phyloP scores from a whole-genome alignment of 1,140 invertebrate genomes.

The Gryllus bimaculatus region DNA sequence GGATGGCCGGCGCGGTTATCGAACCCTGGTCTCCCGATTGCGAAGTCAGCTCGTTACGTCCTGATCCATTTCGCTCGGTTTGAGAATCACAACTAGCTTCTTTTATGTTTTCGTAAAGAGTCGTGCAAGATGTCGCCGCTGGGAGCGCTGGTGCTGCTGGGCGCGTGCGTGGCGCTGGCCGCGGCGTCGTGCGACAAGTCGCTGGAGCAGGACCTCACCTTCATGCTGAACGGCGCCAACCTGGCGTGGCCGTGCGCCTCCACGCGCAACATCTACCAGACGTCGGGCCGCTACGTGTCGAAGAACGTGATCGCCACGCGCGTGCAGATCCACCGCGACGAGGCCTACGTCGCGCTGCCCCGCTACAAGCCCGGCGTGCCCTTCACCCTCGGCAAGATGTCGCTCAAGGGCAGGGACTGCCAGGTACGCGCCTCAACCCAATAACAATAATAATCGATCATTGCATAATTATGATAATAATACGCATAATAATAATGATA shows the following conservation, averaged over 20 bases:
- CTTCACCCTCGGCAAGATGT: constrained; percentile 41
- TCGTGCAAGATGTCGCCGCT: background rate
- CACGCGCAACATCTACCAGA: constrained; percentile 42
- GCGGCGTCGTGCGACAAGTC: constrained; percentile 24
- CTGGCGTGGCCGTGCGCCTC: constrained; percentile 41
- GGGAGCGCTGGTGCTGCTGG: constrained; percentile 6
- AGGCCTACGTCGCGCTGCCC: constrained; percentile 43
- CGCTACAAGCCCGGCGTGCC: constrained; percentile 42
- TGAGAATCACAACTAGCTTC: too few relatives aligned
- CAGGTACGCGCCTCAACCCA: constrained; percentile 19
- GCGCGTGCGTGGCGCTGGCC: background rate
- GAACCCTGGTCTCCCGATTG: too few relatives aligned
- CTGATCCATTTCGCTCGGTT: too few relatives aligned
- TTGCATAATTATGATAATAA: too few relatives aligned
- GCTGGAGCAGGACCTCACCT: constrained; percentile 27
- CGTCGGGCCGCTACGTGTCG: constrained; percentile 41
- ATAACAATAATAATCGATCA: too few relatives aligned
- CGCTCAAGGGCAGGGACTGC: constrained; percentile 34
- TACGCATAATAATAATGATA: too few relatives aligned
- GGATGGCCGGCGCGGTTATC: too few relatives aligned
- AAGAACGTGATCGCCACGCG: constrained; percentile 50
- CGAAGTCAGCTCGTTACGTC: too few relatives aligned
- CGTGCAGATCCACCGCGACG: constrained; percentile 42
- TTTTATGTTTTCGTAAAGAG: background rate
- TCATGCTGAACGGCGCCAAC: constrained; percentile 17